Conservation (phyloP, 2,113 vertebrate genomes). For the Gopherus flavomarginatus region DNA sequence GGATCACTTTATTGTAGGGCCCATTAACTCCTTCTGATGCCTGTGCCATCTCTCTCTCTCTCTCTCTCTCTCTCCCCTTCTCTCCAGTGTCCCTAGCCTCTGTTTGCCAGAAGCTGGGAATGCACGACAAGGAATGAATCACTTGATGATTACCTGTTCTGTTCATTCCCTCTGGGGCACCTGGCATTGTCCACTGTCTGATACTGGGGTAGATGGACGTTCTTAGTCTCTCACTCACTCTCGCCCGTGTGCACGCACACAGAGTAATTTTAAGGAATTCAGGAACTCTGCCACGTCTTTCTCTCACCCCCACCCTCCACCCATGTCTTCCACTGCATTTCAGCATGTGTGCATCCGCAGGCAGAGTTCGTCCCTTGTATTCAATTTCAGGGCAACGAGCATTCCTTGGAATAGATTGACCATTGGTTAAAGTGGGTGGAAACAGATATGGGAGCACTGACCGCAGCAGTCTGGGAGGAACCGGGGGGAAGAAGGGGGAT, state of each 20-base stretch:
- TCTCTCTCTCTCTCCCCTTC: not conserved
- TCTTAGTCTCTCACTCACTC: no score
- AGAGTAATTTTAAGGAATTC: not conserved
- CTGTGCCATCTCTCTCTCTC: not conserved
- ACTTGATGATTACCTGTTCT: no score
- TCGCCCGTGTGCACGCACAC: no score
- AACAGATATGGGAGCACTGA: not conserved
- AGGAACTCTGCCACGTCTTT: not conserved
- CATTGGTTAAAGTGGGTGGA: not conserved
- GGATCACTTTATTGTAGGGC: not conserved
- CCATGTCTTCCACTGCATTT: not conserved
- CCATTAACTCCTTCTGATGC: slow-evolving; percentile 7
- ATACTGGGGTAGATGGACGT: not conserved
- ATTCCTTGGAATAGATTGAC: not conserved
- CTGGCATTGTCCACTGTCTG: no score
- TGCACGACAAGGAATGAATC: no score
- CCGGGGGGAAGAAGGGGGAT: not conserved
- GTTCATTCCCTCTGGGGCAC: no score
- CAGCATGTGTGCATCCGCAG: not conserved
- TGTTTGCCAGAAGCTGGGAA: no score
- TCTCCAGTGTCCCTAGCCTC: no score
- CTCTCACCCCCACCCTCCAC: not conserved
- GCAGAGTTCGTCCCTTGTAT: not conserved
- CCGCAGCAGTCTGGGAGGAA: not conserved
- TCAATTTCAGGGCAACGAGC: not conserved